Conservation (phyloP, 2,113 vertebrate genomes). For the Paramormyrops kingsleyae region DNA sequence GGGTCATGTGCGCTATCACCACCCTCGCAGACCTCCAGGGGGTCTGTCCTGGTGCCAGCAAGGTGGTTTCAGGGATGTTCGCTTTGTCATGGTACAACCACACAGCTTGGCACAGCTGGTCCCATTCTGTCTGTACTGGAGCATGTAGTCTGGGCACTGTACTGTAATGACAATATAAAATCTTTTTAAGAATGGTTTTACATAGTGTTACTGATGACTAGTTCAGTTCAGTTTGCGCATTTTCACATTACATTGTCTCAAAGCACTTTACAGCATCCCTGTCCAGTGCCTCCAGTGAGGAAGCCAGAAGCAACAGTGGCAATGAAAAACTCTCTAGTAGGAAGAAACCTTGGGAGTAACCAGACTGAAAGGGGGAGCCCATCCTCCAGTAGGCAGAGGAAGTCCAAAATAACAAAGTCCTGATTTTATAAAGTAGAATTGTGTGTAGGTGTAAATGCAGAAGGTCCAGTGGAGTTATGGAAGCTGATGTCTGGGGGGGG, state of each 20-base stretch:
- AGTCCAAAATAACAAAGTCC: too few relatives aligned
- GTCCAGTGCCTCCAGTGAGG: neutral
- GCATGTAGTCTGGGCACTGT: neutral
- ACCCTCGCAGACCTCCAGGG: neutral
- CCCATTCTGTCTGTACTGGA: neutral
- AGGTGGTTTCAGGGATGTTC: neutral
- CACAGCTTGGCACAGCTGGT: neutral
- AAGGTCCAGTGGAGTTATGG: too few relatives aligned
- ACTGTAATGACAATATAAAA: neutral
- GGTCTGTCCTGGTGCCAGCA: neutral
- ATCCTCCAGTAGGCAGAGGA: too few relatives aligned
- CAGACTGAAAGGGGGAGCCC: neutral
- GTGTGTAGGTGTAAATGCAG: too few relatives aligned
- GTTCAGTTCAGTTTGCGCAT: neutral
- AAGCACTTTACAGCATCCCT: neutral
- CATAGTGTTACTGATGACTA: neutral
- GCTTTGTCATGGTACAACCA: neutral
- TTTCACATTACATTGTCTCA: neutral
- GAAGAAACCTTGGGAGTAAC: neutral
- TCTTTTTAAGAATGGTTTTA: neutral
- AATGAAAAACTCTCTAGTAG: neutral
- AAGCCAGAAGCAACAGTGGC: neutral
- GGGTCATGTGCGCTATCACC: neutral
- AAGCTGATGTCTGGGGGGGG: too few relatives aligned
- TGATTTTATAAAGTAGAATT: too few relatives aligned